Evolutionary conservation across 2,113 vertebrate genomes (phyloP).

Genomic region (Misgurnus mizolepis): DNA sequence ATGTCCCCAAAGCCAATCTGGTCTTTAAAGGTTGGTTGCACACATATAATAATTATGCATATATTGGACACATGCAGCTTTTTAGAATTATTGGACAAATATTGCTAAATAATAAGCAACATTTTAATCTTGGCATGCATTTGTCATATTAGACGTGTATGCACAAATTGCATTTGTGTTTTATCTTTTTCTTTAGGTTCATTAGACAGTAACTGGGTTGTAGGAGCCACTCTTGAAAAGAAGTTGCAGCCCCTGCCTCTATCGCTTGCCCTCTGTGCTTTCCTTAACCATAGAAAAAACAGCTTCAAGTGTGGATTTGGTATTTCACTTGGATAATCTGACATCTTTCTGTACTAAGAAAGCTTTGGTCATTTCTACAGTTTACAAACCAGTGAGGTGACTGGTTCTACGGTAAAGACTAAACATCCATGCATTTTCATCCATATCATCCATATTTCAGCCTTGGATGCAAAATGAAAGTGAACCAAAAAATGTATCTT

Average conservation of each 20-base stretch:
- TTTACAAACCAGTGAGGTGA: not conserved
- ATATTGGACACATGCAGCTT: too few relatives aligned
- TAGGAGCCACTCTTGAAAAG: conserved; percentile 86
- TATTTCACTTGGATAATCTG: conserved; percentile 81
- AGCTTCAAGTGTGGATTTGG: conserved; percentile 90
- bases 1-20: conserved; percentile 86
- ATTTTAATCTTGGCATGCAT: too few relatives aligned
- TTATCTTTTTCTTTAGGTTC: conserved; percentile 72
- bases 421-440: not conserved
- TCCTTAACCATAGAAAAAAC: conserved; percentile 89
- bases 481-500: not conserved
- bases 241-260: conserved; percentile 84
- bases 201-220: conserved; percentile 86
- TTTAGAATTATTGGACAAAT: too few relatives aligned
- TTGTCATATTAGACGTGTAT: not conserved
- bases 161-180: not conserved
- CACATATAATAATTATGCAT: not conserved
- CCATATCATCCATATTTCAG: not conserved
- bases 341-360: not conserved
- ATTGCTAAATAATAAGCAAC: too few relatives aligned
- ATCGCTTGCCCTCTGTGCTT: conserved; percentile 83
- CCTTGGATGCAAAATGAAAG: not conserved
- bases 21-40: conserved; percentile 81
- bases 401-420: not conserved
- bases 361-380: not conserved